Conservation (phyloP, 2,113 vertebrate species). For the Phalacrocorax brasilianus region DNA sequence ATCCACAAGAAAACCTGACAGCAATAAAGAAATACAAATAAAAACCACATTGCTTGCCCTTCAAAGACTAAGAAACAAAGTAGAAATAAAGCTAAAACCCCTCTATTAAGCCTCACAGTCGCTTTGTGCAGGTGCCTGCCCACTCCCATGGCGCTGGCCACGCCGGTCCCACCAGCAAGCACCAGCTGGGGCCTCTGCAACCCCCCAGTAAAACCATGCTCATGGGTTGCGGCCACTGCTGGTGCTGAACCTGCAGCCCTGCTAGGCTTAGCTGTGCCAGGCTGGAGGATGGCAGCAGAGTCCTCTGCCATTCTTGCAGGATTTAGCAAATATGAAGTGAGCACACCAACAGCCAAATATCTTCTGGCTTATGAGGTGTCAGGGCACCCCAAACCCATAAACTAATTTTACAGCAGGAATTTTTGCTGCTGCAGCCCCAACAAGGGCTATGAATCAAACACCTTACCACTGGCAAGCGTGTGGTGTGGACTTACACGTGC, state of each 20-base stretch:
- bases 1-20: neutral
- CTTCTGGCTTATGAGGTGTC: neutral
- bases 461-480: neutral
- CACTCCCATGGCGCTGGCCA: rapidly evolving
- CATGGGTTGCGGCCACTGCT: rapidly evolving
- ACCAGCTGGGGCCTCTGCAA: neutral
- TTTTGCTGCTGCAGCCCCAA: neutral
- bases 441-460: rapidly evolving
- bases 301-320: neutral
- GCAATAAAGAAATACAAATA: neutral
- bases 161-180: neutral
- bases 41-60: neutral
- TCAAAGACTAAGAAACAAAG: neutral
- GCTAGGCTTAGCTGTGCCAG: neutral
- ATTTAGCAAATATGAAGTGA: neutral
- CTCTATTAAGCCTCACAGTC: neutral
- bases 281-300: too few species aligned
- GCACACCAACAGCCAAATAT: neutral
- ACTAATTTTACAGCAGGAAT: neutral
- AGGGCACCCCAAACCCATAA: neutral
- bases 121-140: neutral
- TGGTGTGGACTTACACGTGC: rapidly evolving
- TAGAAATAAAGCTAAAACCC: neutral
- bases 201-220: neutral
- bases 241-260: neutral